phyloP scores from a whole-genome alignment of 2,888 invertebrate genomes.

The Volucella inanis region DNA sequence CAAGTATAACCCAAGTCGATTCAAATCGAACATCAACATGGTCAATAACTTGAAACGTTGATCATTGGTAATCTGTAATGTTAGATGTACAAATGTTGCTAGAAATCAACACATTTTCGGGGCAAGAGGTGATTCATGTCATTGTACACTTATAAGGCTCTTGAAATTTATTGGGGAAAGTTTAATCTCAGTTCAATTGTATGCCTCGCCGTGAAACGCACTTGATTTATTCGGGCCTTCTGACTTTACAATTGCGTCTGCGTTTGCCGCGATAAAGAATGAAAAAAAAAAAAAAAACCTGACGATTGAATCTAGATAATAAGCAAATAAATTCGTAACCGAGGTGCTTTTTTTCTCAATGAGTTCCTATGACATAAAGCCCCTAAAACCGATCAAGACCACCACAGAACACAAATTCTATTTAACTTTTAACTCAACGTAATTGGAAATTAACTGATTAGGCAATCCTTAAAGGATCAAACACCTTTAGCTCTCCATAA shows the following conservation, averaged over 20 bases:
- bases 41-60: too few species aligned
- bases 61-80: too few species aligned
- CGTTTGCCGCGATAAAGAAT: neutral
- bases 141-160: too few species aligned
- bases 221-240: conserved; percentile 6
- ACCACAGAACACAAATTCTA: conserved; percentile 24
- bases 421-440: neutral
- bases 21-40: too few species aligned
- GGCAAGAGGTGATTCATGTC: too few species aligned
- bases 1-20: too few species aligned
- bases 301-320: conserved; percentile 6
- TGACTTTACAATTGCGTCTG: neutral
- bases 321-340: neutral
- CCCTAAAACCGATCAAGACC: conserved; percentile 9
- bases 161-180: too few species aligned
- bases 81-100: too few species aligned
- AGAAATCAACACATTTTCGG: too few species aligned
- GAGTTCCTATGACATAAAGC: conserved; percentile 59
- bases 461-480: neutral
- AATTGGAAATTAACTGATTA: conserved; percentile 46
- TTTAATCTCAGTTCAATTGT: too few species aligned
- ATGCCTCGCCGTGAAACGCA: neutral
- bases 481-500: neutral
- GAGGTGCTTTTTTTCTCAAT: neutral
- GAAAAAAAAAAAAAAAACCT: neutral